Evolutionary conservation across 2,113 vertebrate genomes (phyloP), one percentile per base, ranked within the genome.

Genomic region (Machaerirhynchus nigripectus): DNA sequence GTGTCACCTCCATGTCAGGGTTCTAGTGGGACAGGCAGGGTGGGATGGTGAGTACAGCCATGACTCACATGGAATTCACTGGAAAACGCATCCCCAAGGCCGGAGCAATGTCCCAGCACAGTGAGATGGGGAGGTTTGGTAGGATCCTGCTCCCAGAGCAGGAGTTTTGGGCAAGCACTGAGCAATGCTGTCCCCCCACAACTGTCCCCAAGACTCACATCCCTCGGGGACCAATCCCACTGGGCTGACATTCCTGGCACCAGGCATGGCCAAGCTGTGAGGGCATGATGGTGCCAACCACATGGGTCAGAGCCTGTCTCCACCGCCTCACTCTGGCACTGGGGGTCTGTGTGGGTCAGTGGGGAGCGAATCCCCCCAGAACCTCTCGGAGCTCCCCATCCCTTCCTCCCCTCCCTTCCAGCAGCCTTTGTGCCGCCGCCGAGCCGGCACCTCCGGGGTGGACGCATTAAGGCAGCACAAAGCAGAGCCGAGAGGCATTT

Each of bases 401-500:
- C 42, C 44, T 33, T 61, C 57, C 59, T 44, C 31, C 74, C 80
- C 64, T 70, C 42, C 57, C 35, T 76, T 91, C 74, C 60, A 11
- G 84, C 79, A 90, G 84, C 87, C 79, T 94, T 93, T 94, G 91
- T 86, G 67, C 84, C 5, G 13, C 49, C 3, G 19, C 37, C 0
- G 9, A 65, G 88, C 67, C 50, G 4, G 95, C 93, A 91, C 87
- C 95, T 93, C 87, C 23, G 1, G 94, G 84, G 33, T 55, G 80
- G 87, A 74, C 3, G 31, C 88, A 84, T 91, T 93, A 95, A 94
- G 74, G 94, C 82, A 78, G 93, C 84, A 97, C 90, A 97, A 97
- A 97, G 96, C 93, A 77, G 83, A 83, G 91, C 96, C 40, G 53
- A 90, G 95, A 90, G 83, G 92, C 96, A 85, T 93, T 95, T 92